Base-by-base conservation (phyloP, 2,113 vertebrate species). In the Rana temporaria region DNA sequence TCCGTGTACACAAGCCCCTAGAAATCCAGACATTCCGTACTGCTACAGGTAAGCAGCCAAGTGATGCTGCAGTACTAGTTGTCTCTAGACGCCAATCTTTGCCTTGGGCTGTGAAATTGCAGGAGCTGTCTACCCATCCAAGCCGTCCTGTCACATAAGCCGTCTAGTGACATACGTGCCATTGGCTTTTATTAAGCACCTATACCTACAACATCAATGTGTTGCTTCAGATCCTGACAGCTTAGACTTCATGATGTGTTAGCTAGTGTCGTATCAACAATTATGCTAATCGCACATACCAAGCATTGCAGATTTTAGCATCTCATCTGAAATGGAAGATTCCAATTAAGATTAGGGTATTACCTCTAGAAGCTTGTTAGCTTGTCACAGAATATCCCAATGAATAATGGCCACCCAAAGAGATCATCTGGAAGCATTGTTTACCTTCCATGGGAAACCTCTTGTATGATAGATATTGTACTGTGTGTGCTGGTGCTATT, bases 361-460 rank as follows among this genome's bases (percentile, higher is more conserved):
- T 80, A 80, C 78, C 78, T 79, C 65, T 56, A 68, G 68, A 26
- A 68, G 77, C 26, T 53, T 68, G 52, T 60, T 79, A 57, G 57
- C 53, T 79, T 42, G 72, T 56, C 15, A 75, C 56, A 75, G 11
- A 62, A 34, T 62, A 56, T 62, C 62, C 57, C 16, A 34, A 48
- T n/a, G 60, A 75, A 75, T 60, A 15, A 15, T 34, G 42, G 56
- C 30, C 57, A 56, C 34, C 48, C 71, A 22, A 60, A 59, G 30
- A 38, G 11, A 42, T 19, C 17, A n/a, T 32, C 71, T 30, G 34
- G 38, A 59, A 38, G 30, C n/a, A 16, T 74, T 74, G 30, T 74
- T 60, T 59, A 20, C n/a, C 11, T 63, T 48, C 42, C 42, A 48
- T 14, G 42, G 9, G 34, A 9, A 48, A 9, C 9, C 7, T 62